Percentiles rank a stretch among this genome's conserved stretches.
phyloP scores from a whole-genome alignment of 2,888 invertebrate species.

The Pyralis farinalis region DNA sequence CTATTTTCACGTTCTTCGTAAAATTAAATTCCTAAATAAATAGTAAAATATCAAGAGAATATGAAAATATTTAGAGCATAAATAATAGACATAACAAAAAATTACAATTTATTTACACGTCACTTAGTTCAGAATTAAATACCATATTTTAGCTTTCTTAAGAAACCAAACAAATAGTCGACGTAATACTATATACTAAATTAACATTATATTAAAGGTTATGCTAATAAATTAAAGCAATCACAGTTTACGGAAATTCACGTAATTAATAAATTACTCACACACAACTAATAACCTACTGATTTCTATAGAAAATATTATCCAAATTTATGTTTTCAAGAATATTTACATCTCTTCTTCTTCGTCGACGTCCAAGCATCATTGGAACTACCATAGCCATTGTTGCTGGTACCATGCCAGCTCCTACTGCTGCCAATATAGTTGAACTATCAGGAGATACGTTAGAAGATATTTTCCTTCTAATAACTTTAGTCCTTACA shows the following conservation, averaged over 20 bases:
- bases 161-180: no score
- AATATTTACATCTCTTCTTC: conserved; percentile 43
- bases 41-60: no score
- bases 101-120: neutral
- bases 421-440: conserved; percentile 86
- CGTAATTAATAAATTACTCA: conserved; percentile 4
- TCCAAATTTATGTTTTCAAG: conserved; percentile 33
- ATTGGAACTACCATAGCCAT: conserved; percentile 91
- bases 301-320: conserved; percentile 37
- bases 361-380: conserved; percentile 82
- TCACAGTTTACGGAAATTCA: conserved; percentile 18
- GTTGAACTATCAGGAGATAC: conserved; percentile 79
- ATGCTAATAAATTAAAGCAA: conserved; percentile 2
- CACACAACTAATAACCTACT: conserved; percentile 15
- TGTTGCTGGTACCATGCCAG: conserved; percentile 90
- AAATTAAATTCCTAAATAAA: no score
- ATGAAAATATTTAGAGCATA: no score
- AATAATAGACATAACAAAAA: no score
- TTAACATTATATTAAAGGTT: no score
- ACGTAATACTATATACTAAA: no score
- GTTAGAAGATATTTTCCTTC: conserved; percentile 53
- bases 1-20: no score
- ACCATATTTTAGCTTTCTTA: no score
- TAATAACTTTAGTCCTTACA: conserved; percentile 45
- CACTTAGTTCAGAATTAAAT: no score